Evolutionary conservation across 2,113 vertebrate species (phyloP).

Genomic region (Aegithalos caudatus): DNA sequence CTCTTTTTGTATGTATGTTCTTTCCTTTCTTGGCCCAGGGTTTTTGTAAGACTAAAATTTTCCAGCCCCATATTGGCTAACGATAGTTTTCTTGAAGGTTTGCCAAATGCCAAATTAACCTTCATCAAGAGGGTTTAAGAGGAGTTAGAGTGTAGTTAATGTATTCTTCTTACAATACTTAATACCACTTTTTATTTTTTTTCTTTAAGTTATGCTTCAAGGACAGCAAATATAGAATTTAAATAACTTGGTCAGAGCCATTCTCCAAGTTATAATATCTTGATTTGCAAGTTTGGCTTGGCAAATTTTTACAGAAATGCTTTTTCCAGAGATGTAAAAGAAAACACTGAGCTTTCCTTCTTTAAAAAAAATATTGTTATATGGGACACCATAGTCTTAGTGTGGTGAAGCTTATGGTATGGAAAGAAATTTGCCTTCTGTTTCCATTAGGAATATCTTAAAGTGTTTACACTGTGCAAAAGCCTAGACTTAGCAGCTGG

Average conservation of each 20-base stretch:
- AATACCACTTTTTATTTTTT: neutral
- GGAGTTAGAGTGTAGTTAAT: constrained; percentile 11
- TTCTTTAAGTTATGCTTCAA: neutral
- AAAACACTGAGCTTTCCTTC: neutral
- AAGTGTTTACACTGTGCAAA: neutral
- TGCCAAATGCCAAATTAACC: neutral
- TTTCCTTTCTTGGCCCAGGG: neutral
- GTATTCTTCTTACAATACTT: constrained; percentile 12
- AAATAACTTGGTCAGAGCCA: neutral
- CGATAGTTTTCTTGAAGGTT: constrained; percentile 4
- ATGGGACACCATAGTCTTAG: neutral
- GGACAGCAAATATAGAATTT: constrained; percentile 10
- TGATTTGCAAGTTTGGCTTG: constrained; percentile 31
- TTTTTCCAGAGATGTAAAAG: constrained; percentile 20
- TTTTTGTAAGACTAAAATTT: constrained; percentile 24
- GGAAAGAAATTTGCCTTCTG: neutral
- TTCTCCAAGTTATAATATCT: constrained; percentile 28
- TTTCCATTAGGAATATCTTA: neutral
- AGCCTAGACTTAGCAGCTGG: neutral
- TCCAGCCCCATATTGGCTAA: neutral
- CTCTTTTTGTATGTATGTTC: neutral
- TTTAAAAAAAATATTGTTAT: neutral
- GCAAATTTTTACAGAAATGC: neutral
- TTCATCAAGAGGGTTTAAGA: neutral
- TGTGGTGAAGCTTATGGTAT: neutral